phyloP scores from a whole-genome alignment of 1,140 invertebrate genomes.

The Heterodera schachtii region DNA sequence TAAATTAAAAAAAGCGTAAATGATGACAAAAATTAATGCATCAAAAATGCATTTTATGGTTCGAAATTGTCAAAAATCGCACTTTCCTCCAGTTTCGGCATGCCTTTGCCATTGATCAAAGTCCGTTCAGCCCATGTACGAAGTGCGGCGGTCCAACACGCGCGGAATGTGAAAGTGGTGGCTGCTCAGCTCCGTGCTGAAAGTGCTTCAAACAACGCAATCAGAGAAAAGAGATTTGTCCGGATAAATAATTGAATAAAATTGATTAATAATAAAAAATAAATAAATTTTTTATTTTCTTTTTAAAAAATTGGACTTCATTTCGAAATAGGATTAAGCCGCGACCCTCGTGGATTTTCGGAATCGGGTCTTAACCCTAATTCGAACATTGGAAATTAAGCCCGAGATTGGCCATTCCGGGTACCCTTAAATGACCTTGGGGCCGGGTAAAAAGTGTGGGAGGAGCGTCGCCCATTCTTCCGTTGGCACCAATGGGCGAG shows the following conservation, averaged over 20 bases:
- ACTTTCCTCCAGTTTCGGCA: no score
- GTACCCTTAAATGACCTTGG: neutral
- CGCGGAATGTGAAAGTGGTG: conserved; percentile 36
- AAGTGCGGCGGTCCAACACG: conserved; percentile 1
- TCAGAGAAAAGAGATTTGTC: no score
- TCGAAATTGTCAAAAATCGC: no score
- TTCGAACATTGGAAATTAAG: neutral
- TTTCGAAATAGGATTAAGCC: no score
- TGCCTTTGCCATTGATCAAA: no score
- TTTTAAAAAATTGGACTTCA: neutral
- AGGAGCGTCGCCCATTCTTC: neutral
- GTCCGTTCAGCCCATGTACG: neutral
- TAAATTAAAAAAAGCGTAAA: no score
- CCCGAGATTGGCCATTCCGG: neutral
- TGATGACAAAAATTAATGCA: no score
- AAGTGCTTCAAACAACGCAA: neutral
- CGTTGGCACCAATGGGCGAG: conserved; percentile 21
- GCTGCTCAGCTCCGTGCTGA: conserved; percentile 34
- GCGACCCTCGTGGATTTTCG: no score
- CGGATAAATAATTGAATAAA: no score
- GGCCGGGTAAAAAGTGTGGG: conserved; percentile 10
- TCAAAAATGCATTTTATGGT: no score
- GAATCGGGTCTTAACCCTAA: neutral
- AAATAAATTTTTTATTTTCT: neutral
- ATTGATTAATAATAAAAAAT: no score